Evolutionary conservation across 2,888 invertebrate genomes (phyloP).

Genomic region (Meandrusa payeni): DNA sequence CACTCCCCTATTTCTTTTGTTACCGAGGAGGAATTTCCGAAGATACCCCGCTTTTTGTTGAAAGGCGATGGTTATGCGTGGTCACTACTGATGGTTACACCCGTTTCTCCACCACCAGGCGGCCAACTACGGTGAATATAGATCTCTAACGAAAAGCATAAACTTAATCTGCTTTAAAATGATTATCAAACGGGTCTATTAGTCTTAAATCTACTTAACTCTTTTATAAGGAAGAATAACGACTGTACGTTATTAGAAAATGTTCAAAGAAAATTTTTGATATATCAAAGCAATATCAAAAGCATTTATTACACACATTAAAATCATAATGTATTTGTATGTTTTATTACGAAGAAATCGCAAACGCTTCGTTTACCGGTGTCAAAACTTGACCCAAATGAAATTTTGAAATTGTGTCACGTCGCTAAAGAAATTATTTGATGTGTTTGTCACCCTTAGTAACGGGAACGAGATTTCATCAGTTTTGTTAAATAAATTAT

Average conservation of each 20-base stretch:
- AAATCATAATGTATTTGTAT: constrained; percentile 3
- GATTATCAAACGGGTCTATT: too few species aligned
- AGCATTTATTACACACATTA: neutral
- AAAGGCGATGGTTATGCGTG: too few species aligned
- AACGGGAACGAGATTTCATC: neutral
- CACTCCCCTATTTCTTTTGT: too few species aligned
- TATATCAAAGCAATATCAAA: constrained; percentile 6
- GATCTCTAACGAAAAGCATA: too few species aligned
- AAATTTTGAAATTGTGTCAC: constrained; percentile 14
- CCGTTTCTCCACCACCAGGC: too few species aligned
- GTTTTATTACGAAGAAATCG: constrained; percentile 2
- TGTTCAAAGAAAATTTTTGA: neutral
- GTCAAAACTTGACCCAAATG: constrained; percentile 14
- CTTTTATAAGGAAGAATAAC: neutral
- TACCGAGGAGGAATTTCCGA: too few species aligned
- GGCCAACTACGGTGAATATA: too few species aligned
- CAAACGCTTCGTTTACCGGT: constrained; percentile 3
- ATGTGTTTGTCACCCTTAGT: constrained; percentile 18
- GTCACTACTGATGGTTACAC: too few species aligned
- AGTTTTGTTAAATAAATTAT: constrained; percentile 14
- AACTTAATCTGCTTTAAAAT: too few species aligned
- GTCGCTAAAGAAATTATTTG: constrained; percentile 8
- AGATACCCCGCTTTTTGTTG: too few species aligned
- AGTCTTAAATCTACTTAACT: too few species aligned
- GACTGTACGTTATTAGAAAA: neutral